Evolutionary conservation across 2,113 vertebrate species (phyloP), one percentile per base, ranked within the genome.

Genomic region (Rhodinocichla rosea): DNA sequence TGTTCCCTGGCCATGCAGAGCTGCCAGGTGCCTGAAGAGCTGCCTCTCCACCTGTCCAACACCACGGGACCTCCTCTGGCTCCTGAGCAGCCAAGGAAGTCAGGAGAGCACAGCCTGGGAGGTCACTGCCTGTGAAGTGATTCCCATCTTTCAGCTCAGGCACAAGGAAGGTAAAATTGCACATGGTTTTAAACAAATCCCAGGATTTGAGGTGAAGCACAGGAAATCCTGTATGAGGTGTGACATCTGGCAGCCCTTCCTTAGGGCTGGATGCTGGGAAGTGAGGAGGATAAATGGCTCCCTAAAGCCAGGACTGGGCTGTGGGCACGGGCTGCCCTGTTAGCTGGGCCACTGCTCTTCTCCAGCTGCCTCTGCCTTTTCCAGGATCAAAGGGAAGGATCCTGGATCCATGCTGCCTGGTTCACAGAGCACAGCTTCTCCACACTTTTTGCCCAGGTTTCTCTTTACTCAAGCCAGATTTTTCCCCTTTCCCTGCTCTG

Each of bases 281-380:
- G 64, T 8, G 40, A 75, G 65, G 39, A 75, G 80, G 39, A 82
- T 10, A n/a, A 92, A 60, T 23, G 82, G 20, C 53, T 92, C 69
- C 60, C 57, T 19, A 20, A 35, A 45, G 88, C 18, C 64, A 74
- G 75, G 22, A 24, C 4, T 11, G 62, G 44, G 80, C 76, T 52
- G 59, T 12, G 60, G 73, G 64, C n/a, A 16, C 0, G 4, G 62
- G 14, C 47, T 49, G 7, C 30, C 42, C 77, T 1, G 0, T n/a
- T 18, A 63, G 6, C 87, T 40, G 3, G 3, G 21, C 1, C 26
- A 22, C 9, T 64, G 82, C 80, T 82, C 40, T 5, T 32, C 84
- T 68, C 55, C 73, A 70, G 33, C 70, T 73, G 92, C 40, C 67
- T 57, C 42, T 55, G 44, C 28, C 49, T 45, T 24, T 45, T 30